phyloP scores from a whole-genome alignment of 2,113 vertebrate species.

The Zosterops borbonicus region DNA sequence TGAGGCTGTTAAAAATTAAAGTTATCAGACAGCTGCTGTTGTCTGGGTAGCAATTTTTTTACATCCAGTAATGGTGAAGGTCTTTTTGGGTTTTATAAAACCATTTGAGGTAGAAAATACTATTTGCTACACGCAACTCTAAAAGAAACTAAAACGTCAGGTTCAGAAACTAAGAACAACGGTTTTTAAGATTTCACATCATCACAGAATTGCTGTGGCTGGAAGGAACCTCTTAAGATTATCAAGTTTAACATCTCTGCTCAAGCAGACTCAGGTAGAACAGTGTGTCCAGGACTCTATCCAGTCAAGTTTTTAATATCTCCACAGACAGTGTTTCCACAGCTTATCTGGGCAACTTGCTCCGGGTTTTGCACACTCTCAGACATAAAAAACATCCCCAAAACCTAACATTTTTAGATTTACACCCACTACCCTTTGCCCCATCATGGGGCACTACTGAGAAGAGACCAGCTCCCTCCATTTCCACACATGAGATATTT shows the following conservation, averaged over 20 bases:
- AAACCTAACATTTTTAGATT: background rate
- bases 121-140: background rate
- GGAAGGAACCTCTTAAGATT: background rate
- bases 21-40: background rate
- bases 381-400: background rate
- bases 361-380: background rate
- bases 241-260: background rate
- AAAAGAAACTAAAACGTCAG: background rate
- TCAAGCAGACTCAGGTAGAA: background rate
- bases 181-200: background rate
- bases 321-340: background rate
- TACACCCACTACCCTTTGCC: background rate
- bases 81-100: background rate
- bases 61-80: background rate
- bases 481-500: background rate
- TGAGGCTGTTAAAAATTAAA: constrained; percentile 80
- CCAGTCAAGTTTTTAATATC: background rate
- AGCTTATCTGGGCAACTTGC: background rate
- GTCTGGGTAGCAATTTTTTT: background rate
- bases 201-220: background rate
- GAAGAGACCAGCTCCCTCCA: background rate
- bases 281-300: background rate
- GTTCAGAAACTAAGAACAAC: background rate
- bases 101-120: background rate
- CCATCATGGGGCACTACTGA: background rate